Base-by-base conservation (phyloP, 2,113 vertebrate species). In the Indicator indicator region DNA sequence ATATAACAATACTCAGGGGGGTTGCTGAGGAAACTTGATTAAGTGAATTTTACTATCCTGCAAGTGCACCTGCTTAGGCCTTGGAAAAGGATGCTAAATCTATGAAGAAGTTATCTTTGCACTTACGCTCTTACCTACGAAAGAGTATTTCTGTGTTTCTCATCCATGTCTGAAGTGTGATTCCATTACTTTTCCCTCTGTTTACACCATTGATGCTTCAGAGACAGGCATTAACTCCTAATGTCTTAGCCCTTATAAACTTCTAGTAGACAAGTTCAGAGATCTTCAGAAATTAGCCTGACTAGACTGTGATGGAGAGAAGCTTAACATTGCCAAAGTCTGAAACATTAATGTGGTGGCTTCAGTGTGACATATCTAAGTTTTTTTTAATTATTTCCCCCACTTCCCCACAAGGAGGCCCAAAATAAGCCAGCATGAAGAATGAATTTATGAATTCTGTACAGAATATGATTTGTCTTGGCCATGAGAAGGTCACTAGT, bases 391-490 rank as follows among this genome's bases (percentile, higher is more conserved):
- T 65, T 89, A 67, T 33, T 23, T 58, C 44, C 30, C 3, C 9
- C 20, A n/a, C 42, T n/a, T 2, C 9, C 20, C 36, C 42, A 63
- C 46, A 42, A 82, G 54, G 23, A 90, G 33, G 56, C 16, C 16
- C 10, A 5, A 86, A 78, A 83, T n/a, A 30, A 97, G 40, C 60
- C 32, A 73, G 78, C 90, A 87, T 91, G 88, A 88, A 94, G 63
- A 90, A 72, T 40, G 50, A 50, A 81, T 86, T 96, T 70, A 79
- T 17, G 0, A 60, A 81, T 93, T 94, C 70, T 65, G 21, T 54
- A 12, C 13, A 86, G 89, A 75, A 62, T 81, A 81, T 80, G 52
- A 64, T 89, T 95, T 72, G 76, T 97, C 88, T 71, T 68, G 50
- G 60, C 79, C 83, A 62, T 72, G 64, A 50, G 87, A 78, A 83